Evolutionary conservation across 2,888 invertebrate genomes (phyloP), one percentile per base, ranked within the genome.

Genomic region (Acronicta aceris): DNA sequence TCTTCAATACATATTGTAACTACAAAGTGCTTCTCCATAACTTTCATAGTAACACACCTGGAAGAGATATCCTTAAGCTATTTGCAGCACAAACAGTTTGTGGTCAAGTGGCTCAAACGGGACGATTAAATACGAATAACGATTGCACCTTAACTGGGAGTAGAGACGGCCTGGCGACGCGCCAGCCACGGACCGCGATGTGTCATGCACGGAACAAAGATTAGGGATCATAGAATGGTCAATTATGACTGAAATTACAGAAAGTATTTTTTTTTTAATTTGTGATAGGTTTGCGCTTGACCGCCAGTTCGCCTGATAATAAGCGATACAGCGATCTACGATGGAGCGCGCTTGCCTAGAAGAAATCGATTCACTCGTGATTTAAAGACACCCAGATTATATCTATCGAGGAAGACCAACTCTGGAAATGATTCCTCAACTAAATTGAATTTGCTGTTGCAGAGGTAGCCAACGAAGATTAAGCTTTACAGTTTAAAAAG

Each of bases 101-200:
- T 49, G 43, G 43, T 64, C 66, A 56, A 70, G 60, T 71, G 68
- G 10, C 57, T 45, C 43, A 43, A 50, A 59, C 55, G 36, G 62
- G 42, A 54, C 78, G 59, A 68, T 68, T 78, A 64, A 65, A 64
- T 40, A 36, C 49, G 21, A 71, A 71, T 65, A 50, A 45, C 53
- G 13, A 48, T 38, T 56, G 60, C 67, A 57, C 66, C 62, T 69
- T 40, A n/a, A 49, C 45, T 46, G 57, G 59, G 58, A 71, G 48
- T 50, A 30, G 78, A 76, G 76, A 76, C 76, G 43, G 78, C 68
- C 50, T 78, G 76, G 76, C 76, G 76, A n/a, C 76, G 47, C 25
- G 75, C 78, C 76, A 78, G 78, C 30, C 27, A 25, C 7, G 27
- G 2, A 2, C 16, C 40, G 38, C 50, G 50, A 46, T 76, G 78